phyloP scores from a whole-genome alignment of 1,140 invertebrate species.

The Ganaspis sp. region DNA sequence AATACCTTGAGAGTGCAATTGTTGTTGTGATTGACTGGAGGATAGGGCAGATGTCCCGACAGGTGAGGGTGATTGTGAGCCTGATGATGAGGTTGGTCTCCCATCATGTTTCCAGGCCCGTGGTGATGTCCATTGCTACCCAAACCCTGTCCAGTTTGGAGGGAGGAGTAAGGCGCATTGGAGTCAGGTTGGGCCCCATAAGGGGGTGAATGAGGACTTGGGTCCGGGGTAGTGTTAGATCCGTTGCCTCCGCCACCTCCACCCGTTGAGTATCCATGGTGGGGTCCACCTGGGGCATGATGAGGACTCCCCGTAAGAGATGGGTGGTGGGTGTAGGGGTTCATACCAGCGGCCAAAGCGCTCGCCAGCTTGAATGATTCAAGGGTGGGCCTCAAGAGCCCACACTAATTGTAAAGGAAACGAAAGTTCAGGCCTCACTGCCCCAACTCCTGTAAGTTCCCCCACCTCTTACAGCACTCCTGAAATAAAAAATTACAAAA shows the following conservation, averaged over 20 bases:
- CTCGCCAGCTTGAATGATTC: slow-evolving; percentile 75
- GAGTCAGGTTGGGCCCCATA: slow-evolving; percentile 58
- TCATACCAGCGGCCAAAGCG: slow-evolving; percentile 76
- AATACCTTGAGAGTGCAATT: slow-evolving; percentile 74
- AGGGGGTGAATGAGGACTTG: slow-evolving; percentile 69
- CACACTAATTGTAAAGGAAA: slow-evolving; percentile 64
- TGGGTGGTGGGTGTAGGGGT: slow-evolving; percentile 75
- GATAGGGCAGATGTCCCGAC: slow-evolving; percentile 70
- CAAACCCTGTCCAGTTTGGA: slow-evolving; percentile 68
- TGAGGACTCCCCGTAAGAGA: slow-evolving; percentile 75
- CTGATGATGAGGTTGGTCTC: slow-evolving; percentile 71
- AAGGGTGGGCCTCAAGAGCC: slow-evolving; percentile 72
- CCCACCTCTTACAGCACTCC: slow-evolving; percentile 62
- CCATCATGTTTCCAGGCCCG: slow-evolving; percentile 65
- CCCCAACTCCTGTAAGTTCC: slow-evolving; percentile 46
- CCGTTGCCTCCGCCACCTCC: slow-evolving; percentile 66
- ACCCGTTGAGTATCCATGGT: slow-evolving; percentile 68
- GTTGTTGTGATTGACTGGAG: slow-evolving; percentile 75
- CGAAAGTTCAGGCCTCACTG: slow-evolving; percentile 50
- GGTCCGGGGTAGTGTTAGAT: slow-evolving; percentile 71
- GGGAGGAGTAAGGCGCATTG: slow-evolving; percentile 59
- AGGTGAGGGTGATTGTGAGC: slow-evolving; percentile 72
- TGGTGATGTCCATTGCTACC: slow-evolving; percentile 73
- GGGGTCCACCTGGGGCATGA: slow-evolving; percentile 69
- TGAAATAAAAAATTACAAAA: slow-evolving; percentile 65